phyloP scores from a whole-genome alignment of 2,888 invertebrate genomes.

The Cephus runcator region DNA sequence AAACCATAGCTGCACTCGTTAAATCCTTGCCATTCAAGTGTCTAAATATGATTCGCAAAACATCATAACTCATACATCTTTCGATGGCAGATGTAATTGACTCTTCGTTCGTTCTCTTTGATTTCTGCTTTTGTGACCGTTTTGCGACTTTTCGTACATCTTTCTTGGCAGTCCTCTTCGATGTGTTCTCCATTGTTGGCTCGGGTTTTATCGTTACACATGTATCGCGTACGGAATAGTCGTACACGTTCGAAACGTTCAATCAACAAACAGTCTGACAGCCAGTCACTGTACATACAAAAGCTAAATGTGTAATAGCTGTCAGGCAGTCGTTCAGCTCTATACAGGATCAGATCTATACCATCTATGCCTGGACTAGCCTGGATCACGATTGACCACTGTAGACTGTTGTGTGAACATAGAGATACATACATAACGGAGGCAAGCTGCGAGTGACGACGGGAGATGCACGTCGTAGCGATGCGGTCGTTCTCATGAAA shows the following conservation, averaged over 20 bases:
- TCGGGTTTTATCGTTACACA: not conserved
- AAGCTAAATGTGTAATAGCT: not conserved
- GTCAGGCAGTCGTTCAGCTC: not conserved
- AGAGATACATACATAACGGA: too few species aligned
- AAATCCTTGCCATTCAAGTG: conserved; percentile 49
- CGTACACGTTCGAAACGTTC: not conserved
- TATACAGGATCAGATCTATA: not conserved
- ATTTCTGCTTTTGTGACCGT: not conserved
- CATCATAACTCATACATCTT: conserved; percentile 49
- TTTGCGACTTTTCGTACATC: not conserved
- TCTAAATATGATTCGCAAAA: conserved; percentile 53
- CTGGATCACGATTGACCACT: too few species aligned
- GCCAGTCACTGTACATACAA: not conserved
- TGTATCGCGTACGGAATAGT: not conserved
- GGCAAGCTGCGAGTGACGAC: too few species aligned
- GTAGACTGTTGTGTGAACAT: too few species aligned
- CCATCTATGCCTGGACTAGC: not conserved
- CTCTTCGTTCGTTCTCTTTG: not conserved
- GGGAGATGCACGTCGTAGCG: too few species aligned
- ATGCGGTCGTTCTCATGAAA: too few species aligned
- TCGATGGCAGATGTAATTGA: not conserved
- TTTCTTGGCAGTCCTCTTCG: not conserved
- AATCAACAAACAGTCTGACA: not conserved
- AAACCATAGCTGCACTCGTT: conserved; percentile 43
- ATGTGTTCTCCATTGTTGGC: not conserved